These are phyloP conservation scores for Spilogale gracilis DNA, from an alignment of 2,113 vertebrate genomes.

Conservation along the genomic window DNA sequence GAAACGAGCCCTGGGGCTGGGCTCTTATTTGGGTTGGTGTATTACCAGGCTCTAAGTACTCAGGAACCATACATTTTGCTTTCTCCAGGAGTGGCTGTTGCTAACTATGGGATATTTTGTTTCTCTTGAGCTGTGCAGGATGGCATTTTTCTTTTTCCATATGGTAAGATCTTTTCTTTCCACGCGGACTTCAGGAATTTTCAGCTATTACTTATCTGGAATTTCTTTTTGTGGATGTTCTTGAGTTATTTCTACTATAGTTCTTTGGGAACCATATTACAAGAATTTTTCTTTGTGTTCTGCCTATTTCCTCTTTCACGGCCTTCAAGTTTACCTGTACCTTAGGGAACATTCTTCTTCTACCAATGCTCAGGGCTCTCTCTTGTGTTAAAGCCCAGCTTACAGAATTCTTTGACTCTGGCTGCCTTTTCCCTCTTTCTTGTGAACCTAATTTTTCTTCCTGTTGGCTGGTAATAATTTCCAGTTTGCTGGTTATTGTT, in stretches of 20 bases:
- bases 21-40: not conserved
- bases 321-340: not conserved
- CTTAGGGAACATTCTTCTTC: not conserved
- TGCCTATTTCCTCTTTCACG: not conserved
- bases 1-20: not conserved
- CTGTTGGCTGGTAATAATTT: not conserved
- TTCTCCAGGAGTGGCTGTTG: not conserved
- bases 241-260: not conserved
- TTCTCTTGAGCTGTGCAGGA: not conserved
- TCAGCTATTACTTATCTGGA: not conserved
- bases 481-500: not conserved
- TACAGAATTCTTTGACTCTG: not conserved
- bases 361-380: not conserved
- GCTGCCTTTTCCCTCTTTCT: not conserved
- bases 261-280: not conserved
- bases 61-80: not conserved
- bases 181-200: not conserved
- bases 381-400: not conserved
- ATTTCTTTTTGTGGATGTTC: not conserved
- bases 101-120: slow-evolving; percentile 1
- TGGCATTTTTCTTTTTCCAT: not conserved
- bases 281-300: not conserved
- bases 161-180: slow-evolving; percentile 32
- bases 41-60: not conserved
- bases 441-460: not conserved